Percentiles rank a stretch among this genome's conserved stretches.
These are phyloP conservation scores for Chymomyza procnemis DNA, from an alignment of 2,888 invertebrate genomes.

Conservation along the genomic window DNA sequence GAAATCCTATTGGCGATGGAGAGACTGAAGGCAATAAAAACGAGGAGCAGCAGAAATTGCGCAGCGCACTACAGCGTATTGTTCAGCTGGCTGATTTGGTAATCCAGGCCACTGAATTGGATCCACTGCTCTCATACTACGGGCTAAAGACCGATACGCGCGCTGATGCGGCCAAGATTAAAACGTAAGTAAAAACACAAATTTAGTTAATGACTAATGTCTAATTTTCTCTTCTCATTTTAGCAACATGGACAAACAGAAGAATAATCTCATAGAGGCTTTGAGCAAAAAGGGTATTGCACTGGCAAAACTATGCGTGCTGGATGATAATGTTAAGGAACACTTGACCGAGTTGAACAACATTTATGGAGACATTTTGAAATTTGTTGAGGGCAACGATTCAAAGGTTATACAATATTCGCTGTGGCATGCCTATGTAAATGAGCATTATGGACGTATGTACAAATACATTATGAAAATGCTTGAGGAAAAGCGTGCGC, in stretches of 20 bases:
- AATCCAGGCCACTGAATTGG: slow-evolving; percentile 86
- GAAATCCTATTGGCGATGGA: slow-evolving; percentile 71
- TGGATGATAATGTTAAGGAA: slow-evolving; percentile 72
- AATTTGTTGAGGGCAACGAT: slow-evolving; percentile 89
- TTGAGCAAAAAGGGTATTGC: slow-evolving; percentile 87
- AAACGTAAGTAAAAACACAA: slow-evolving; percentile 82
- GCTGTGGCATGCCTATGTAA: slow-evolving; percentile 88
- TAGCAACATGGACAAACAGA: slow-evolving; percentile 92
- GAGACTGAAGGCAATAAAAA: slow-evolving; percentile 53
- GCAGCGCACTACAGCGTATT: slow-evolving; percentile 80
- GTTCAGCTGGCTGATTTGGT: slow-evolving; percentile 84
- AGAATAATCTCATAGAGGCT: slow-evolving; percentile 88
- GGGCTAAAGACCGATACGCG: slow-evolving; percentile 92
- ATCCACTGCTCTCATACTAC: slow-evolving; percentile 87
- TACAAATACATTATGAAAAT: slow-evolving; percentile 87
- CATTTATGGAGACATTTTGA: slow-evolving; percentile 85
- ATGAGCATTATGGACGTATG: slow-evolving; percentile 89
- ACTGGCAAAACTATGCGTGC: slow-evolving; percentile 82
- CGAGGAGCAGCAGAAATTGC: slow-evolving; percentile 76
- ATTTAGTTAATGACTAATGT: background rate
- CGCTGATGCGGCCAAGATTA: slow-evolving; percentile 89
- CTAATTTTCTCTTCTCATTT: background rate
- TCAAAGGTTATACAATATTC: slow-evolving; percentile 88
- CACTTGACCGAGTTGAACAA: slow-evolving; percentile 82
- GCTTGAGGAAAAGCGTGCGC: slow-evolving; percentile 88